phyloP scores from a whole-genome alignment of 2,797 vertebrate genomes.

The Micrastur ruficollis region DNA sequence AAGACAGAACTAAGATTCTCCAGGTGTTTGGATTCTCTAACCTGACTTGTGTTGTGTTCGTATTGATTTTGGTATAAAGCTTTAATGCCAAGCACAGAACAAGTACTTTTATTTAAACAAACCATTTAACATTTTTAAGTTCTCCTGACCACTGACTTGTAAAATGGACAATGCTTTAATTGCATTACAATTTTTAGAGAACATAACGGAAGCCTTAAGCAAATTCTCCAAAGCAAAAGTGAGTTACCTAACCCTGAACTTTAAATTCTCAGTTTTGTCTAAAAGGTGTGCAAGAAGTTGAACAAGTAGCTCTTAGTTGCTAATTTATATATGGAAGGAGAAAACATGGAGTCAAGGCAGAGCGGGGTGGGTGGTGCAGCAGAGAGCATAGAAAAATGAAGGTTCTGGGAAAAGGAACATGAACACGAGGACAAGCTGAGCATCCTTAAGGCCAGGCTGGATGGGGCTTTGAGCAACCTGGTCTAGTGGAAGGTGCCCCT shows the following conservation, averaged over 20 bases:
- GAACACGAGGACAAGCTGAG: background rate
- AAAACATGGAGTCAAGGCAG: background rate
- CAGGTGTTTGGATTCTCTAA: background rate
- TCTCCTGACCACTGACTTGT: background rate
- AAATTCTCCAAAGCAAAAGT: background rate
- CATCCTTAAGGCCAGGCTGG: background rate
- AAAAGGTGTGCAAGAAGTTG: background rate
- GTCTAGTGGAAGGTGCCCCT: no score
- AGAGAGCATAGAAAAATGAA: fast-evolving
- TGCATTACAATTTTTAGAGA: background rate
- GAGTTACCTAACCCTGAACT: background rate
- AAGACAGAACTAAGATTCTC: background rate
- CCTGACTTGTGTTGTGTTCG: background rate
- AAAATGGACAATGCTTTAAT: background rate
- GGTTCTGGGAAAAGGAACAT: background rate
- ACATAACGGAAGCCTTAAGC: background rate
- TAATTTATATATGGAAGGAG: background rate
- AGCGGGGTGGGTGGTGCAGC: fast-evolving
- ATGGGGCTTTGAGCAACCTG: no score
- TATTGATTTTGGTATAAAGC: background rate
- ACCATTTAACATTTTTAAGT: background rate
- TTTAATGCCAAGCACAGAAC: background rate
- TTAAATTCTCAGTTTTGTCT: background rate
- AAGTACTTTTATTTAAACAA: background rate
- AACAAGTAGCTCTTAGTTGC: background rate